phyloP scores from a whole-genome alignment of 2,797 vertebrate species.

The Apogon talboti region DNA sequence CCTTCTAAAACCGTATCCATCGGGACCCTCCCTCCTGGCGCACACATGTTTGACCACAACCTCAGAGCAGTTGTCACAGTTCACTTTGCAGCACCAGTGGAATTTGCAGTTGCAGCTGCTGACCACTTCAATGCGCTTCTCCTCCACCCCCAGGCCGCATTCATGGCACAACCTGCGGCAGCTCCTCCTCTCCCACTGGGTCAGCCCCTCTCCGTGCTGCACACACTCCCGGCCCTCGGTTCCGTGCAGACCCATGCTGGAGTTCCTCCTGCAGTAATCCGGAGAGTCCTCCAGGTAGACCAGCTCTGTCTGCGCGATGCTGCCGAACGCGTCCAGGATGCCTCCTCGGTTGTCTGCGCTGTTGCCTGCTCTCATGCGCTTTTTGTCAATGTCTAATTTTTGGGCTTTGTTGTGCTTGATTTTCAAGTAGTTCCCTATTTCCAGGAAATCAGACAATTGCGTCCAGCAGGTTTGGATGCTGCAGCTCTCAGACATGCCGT shows the following conservation, averaged over 20 bases:
- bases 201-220: constrained; percentile 84
- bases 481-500: constrained; percentile 98
- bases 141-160: constrained; percentile 91
- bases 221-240: constrained; percentile 95
- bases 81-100: constrained; percentile 96
- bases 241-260: constrained; percentile 89
- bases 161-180: constrained; percentile 93
- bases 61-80: constrained; percentile 91
- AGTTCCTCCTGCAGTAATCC: constrained; percentile 91
- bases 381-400: constrained; percentile 92
- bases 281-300: constrained; percentile 95
- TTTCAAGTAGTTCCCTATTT: constrained; percentile 92
- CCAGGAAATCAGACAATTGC: constrained; percentile 92
- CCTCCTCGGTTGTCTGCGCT: constrained; percentile 89
- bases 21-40: constrained; percentile 69
- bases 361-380: constrained; percentile 87
- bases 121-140: constrained; percentile 86
- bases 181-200: constrained; percentile 88
- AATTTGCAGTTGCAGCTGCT: constrained; percentile 97
- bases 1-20: constrained; percentile 60
- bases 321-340: constrained; percentile 85
- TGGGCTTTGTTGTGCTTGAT: constrained; percentile 89
- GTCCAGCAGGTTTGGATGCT: constrained; percentile 97
- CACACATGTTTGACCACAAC: constrained; percentile 90
- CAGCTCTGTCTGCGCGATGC: constrained; percentile 86